A percentile compares a stretch with the other conserved stretches of the same genome.
phyloP scores from a whole-genome alignment of 2,797 vertebrate species.

The Ispidina picta region DNA sequence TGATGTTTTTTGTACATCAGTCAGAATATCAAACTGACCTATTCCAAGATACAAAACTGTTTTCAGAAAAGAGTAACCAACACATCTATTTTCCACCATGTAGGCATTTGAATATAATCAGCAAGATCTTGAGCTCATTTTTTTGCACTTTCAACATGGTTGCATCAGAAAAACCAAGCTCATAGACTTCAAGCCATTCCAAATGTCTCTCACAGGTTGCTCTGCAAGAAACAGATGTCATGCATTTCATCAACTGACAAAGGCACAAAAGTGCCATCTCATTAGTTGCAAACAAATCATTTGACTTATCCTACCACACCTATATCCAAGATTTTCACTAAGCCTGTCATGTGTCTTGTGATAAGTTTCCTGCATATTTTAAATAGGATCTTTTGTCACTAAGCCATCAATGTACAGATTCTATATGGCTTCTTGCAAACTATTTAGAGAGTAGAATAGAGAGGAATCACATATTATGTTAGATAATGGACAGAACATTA shows the following conservation, averaged over 20 bases:
- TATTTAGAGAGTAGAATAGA: neutral
- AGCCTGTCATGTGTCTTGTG: neutral
- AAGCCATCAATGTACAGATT: neutral
- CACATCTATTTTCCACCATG: neutral
- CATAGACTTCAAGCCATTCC: neutral
- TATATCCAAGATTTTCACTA: neutral
- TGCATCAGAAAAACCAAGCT: neutral
- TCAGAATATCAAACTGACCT: neutral
- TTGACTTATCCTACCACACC: neutral
- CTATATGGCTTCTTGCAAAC: neutral
- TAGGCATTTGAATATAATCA: neutral
- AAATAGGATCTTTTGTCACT: neutral
- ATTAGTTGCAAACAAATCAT: neutral
- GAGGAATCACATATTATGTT: neutral
- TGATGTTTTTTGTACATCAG: slow-evolving; percentile 12
- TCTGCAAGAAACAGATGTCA: neutral
- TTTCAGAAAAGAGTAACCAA: neutral
- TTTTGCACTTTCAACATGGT: neutral
- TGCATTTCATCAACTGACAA: neutral
- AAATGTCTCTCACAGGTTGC: neutral
- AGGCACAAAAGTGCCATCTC: neutral
- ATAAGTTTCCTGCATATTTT: neutral
- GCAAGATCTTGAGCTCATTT: neutral
- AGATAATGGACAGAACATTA: neutral
- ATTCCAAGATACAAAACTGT: neutral